Percentiles rank a stretch among this genome's conserved stretches.
These are phyloP conservation scores for Aurelia aurita complex sp. Pacific DNA, from an alignment of 30 jellyfish, hydroid and myxozoan species.

Conservation along the genomic window DNA sequence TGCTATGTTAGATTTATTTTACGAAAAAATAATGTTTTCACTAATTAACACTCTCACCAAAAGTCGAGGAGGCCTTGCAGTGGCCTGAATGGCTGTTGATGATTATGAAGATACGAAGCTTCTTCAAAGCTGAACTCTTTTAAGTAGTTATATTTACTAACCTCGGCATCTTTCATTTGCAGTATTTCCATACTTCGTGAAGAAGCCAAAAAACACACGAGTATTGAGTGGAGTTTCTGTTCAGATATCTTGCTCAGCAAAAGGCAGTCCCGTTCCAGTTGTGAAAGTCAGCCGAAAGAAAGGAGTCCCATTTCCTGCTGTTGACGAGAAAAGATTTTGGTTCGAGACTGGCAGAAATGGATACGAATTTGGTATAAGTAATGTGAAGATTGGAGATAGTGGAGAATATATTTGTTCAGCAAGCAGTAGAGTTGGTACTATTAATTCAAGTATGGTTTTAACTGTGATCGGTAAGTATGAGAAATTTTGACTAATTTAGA, in stretches of 20 bases:
- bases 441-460: conserved; percentile 70
- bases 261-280: conserved; percentile 90
- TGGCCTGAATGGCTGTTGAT: too few species aligned
- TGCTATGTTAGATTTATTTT: too few species aligned
- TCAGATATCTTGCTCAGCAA: conserved; percentile 91
- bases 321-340: conserved; percentile 86
- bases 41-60: too few species aligned
- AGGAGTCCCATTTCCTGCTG: conserved; percentile 81
- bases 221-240: conserved; percentile 87
- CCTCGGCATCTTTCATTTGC: neutral
- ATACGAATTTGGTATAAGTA: conserved; percentile 79
- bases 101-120: too few species aligned
- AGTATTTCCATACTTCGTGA: conserved; percentile 72
- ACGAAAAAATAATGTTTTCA: too few species aligned
- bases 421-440: conserved; percentile 77
- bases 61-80: too few species aligned
- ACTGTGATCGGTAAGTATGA: conserved; percentile 83
- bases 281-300: conserved; percentile 68
- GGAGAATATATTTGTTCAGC: conserved; percentile 93
- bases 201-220: conserved; percentile 63
- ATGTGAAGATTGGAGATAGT: conserved; percentile 89
- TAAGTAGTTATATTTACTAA: too few species aligned
- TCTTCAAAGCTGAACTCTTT: too few species aligned
- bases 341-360: conserved; percentile 37
- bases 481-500: too few species aligned